Base-by-base conservation (phyloP, 2,797 vertebrate species). In the Rhodeus uyekii region DNA sequence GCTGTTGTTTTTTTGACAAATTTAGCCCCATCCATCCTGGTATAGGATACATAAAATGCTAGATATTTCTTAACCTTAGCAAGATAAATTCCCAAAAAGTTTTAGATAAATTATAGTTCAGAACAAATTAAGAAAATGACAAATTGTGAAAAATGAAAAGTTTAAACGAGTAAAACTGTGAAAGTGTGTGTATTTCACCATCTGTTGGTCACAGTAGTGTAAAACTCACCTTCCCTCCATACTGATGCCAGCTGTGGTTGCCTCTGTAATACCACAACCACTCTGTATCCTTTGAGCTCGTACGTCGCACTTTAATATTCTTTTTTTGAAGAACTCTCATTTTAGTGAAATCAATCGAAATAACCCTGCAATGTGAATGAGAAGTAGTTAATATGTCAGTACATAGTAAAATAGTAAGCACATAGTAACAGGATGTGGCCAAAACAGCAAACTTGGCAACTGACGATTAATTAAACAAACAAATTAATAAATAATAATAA, bases 221-320 rank as follows among this genome's bases (percentile, higher is more conserved):
- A 13, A 14, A 29, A 32, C 39, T 76, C 61, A 94, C 94, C 92
- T 91, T 91, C 2, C 85, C 77, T 84, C 89, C 92, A 24, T 88
- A 94, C 53, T 87, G 71, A 6, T 44, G n/a, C 93, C 93, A 95
- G 61, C 84, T 86, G 0, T 39, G 53, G 2, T 82, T 1, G 19
- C 88, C 36, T 6, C 61, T 84, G 87, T 91, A 94, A 88, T 89
- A 92, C 94, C 94, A 94, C 32, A 84, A 6, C 94, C 94, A 95
- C 16, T 6, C 29, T 0, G 87, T 88, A 2, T 89, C 75, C 0
- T 81, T 76, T 0, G 93, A 92, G 24, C 91, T 91, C 82, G 91
- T 71, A 36, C 94, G 93, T 55, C 92, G 89, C 76, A 94, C 91
- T n/a, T 44, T 83, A 69, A 95, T 81, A 0, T 29, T 77, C 2